A percentile compares a stretch with the other conserved stretches of the same genome.
These are phyloP conservation scores for Neolamprologus multifasciatus DNA, from an alignment of 2,797 vertebrate species.

Conservation along the genomic window DNA sequence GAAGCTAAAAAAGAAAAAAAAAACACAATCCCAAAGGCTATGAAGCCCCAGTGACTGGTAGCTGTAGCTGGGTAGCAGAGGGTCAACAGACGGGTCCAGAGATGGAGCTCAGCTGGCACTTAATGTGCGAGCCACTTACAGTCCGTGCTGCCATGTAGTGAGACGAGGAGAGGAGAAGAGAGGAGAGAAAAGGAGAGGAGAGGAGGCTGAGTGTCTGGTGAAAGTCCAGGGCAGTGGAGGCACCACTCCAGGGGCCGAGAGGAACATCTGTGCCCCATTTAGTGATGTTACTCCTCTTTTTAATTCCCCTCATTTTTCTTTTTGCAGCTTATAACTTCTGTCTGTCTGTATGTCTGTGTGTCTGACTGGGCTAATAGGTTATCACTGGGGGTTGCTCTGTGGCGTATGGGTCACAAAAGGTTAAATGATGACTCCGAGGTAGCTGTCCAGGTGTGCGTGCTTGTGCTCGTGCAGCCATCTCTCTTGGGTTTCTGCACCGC, in stretches of 20 bases:
- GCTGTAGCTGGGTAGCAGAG: slow-evolving; percentile 42
- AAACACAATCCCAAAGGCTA: slow-evolving; percentile 19
- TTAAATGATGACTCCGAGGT: slow-evolving; percentile 37
- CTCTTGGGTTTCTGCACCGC: slow-evolving; percentile 21
- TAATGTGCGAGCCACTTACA: slow-evolving; percentile 49
- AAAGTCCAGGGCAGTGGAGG: slow-evolving; percentile 55
- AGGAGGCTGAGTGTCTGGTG: slow-evolving; percentile 56
- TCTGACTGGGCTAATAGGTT: neutral
- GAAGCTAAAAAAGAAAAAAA: neutral
- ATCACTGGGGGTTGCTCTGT: slow-evolving; percentile 3
- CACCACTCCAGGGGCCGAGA: slow-evolving; percentile 59
- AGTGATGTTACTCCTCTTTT: slow-evolving; percentile 74
- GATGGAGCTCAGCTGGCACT: slow-evolving; percentile 59
- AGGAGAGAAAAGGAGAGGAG: slow-evolving; percentile 12
- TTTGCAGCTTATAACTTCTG: neutral
- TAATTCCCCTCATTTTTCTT: slow-evolving; percentile 64
- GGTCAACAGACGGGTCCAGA: slow-evolving; percentile 53
- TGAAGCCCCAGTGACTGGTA: slow-evolving; percentile 24
- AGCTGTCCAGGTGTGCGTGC: slow-evolving; percentile 22
- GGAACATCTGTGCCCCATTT: slow-evolving; percentile 74
- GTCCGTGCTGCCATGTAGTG: slow-evolving; percentile 3
- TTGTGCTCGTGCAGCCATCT: neutral
- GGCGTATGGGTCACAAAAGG: slow-evolving; percentile 7
- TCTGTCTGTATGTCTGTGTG: neutral
- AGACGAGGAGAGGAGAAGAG: neutral